Evolutionary conservation across 2,113 vertebrate genomes (phyloP).

Genomic region (Corynorhinus townsendii): DNA sequence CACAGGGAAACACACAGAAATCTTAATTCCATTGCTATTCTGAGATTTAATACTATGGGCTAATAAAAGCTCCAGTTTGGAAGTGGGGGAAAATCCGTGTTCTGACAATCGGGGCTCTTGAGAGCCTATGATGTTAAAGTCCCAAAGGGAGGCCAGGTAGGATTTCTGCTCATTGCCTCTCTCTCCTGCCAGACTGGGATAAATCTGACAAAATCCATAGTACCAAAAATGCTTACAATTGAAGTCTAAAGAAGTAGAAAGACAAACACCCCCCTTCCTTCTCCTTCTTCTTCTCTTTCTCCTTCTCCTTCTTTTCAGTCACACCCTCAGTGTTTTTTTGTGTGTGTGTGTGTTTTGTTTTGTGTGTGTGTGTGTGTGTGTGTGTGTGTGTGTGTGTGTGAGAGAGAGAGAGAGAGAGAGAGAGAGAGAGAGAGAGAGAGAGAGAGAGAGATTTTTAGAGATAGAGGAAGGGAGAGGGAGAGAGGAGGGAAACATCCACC

Average conservation of each 20-base stretch:
- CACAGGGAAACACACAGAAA: not conserved
- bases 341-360: no score
- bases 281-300: no score
- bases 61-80: not conserved
- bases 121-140: not conserved
- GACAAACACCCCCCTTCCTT: not conserved
- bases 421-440: no score
- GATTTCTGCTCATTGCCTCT: not conserved
- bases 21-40: not conserved
- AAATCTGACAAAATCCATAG: not conserved
- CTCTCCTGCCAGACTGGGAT: not conserved
- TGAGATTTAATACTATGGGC: not conserved
- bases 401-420: no score
- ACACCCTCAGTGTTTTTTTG: no score
- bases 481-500: no score
- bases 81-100: not conserved
- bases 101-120: not conserved
- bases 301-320: no score
- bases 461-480: no score
- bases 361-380: no score
- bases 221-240: not conserved
- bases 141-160: not conserved
- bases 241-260: not conserved
- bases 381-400: no score
- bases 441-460: no score